phyloP scores from a whole-genome alignment of 1,140 invertebrate species.

The Magallana angulata region DNA sequence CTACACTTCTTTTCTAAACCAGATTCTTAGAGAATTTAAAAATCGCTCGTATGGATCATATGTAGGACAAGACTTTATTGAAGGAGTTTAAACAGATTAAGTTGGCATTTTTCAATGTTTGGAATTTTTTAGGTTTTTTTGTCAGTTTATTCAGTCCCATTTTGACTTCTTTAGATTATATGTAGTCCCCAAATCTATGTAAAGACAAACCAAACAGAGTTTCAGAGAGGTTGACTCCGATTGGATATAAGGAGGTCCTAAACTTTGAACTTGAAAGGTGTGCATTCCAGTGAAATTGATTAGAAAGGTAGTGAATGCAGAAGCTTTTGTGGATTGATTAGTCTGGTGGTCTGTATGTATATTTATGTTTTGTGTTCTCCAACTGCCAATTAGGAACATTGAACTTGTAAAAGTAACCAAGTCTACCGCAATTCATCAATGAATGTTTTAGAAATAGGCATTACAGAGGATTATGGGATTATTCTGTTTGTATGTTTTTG shows the following conservation, averaged over 20 bases:
- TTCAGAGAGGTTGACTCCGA: neutral
- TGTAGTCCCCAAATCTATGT: neutral
- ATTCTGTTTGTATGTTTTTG: conserved; percentile 37
- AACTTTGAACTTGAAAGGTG: conserved; percentile 31
- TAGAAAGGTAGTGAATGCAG: conserved; percentile 19
- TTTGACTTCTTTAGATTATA: conserved; percentile 34
- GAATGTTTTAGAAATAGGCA: conserved; percentile 19
- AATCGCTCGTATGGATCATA: conserved; percentile 34
- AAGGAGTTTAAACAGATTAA: conserved; percentile 26
- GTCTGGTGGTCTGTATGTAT: neutral
- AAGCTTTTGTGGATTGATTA: neutral
- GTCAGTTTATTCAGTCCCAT: conserved; percentile 22
- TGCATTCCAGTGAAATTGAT: conserved; percentile 37
- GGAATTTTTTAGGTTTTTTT: neutral
- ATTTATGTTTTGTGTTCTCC: conserved; percentile 27
- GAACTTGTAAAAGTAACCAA: neutral
- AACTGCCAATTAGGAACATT: neutral
- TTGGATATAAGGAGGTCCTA: conserved; percentile 7
- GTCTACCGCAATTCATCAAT: conserved; percentile 9
- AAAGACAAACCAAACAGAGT: conserved; percentile 14
- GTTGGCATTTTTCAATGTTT: conserved; percentile 24
- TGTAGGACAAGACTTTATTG: conserved; percentile 16
- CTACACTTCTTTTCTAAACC: conserved; percentile 18
- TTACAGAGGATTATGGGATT: conserved; percentile 31
- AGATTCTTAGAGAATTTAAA: conserved; percentile 26